Base-by-base conservation (phyloP, 2,888 invertebrate genomes). In the Agriopis marginaria region DNA sequence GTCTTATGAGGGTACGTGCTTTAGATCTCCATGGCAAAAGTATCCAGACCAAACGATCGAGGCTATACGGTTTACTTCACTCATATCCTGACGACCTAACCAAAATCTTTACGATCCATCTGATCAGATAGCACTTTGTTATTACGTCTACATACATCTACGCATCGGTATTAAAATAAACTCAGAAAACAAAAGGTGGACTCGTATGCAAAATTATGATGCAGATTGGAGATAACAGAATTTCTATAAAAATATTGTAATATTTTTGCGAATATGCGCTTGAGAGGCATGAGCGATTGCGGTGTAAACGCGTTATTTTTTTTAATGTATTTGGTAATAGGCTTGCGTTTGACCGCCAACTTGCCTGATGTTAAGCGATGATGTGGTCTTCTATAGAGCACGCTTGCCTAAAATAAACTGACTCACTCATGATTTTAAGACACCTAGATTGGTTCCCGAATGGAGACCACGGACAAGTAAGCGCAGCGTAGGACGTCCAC, bases 151-250 rank as follows among this genome's bases (percentile, higher is more conserved):
- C 66, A 65, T 73, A 66, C 72, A 72, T 68, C 73, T 63, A 74
- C 67, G 58, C 49, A 49, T 40, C 60, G 45, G 63, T 62, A 64
- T 67, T 54, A 72, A 66, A 75, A 74, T 79, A 81, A 77, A 73
- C 67, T 73, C 73, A 75, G 73, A 76, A 76, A 75, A 74, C 78
- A 80, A 79, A 81, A 83, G 77, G 14, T 12, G 32, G 47, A 71
- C 74, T 77, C 80, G 78, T 78, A 82, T 83, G 81, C 78, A 82
- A 84, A 83, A 78, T 79, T 82, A 77, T 79, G 80, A 83, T 82
- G 78, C 75, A 76, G 74, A 70, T 77, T 74, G 42, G 68, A 76
- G 79, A 80, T 80, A 79, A 83, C 77, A 82, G 76, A 81, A 82
- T 76, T 77, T 77, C 73, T 77, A 74, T 81, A 78, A 78, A 77